These are phyloP conservation scores for Papilio elwesi DNA, from an alignment of 2,888 invertebrate species.

Conservation along the genomic window DNA sequence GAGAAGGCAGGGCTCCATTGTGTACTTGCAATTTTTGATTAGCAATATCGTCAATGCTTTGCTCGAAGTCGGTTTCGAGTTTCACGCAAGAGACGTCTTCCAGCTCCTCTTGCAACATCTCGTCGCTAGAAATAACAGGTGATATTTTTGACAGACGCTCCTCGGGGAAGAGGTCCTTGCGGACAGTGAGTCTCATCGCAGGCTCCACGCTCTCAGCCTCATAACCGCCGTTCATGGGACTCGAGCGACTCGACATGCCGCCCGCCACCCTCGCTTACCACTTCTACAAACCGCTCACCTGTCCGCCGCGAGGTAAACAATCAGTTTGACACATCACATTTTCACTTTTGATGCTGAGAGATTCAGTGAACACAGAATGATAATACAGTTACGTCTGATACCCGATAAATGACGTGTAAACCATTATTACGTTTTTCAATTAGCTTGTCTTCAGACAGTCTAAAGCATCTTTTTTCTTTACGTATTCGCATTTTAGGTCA, in stretches of 20 bases:
- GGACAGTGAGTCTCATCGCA: slow-evolving; percentile 75
- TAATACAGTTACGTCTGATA: slow-evolving; percentile 70
- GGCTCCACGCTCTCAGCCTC: slow-evolving; percentile 66
- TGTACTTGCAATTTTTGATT: slow-evolving; percentile 68
- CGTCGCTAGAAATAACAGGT: slow-evolving; percentile 56
- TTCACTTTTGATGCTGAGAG: slow-evolving; percentile 80
- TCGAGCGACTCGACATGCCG: slow-evolving; percentile 81
- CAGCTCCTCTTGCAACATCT: slow-evolving; percentile 61
- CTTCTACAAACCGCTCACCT: slow-evolving; percentile 82
- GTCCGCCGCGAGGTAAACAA: slow-evolving; percentile 82
- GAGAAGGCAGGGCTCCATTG: slow-evolving; percentile 68
- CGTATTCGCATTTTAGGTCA: slow-evolving; percentile 85
- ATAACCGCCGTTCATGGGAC: slow-evolving; percentile 80
- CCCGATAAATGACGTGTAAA: slow-evolving; percentile 65
- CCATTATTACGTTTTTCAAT: slow-evolving; percentile 75
- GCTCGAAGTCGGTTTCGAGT: slow-evolving; percentile 81
- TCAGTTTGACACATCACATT: slow-evolving; percentile 85
- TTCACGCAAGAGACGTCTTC: slow-evolving; percentile 72
- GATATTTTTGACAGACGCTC: slow-evolving; percentile 60
- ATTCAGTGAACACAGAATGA: slow-evolving; percentile 70
- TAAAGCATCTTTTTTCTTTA: slow-evolving; percentile 82
- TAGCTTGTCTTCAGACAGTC: slow-evolving; percentile 75
- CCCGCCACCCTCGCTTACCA: slow-evolving; percentile 79
- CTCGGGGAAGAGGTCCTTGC: slow-evolving; percentile 80
- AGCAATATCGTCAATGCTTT: slow-evolving; percentile 80